These are phyloP conservation scores for Ibidorhyncha struthersii DNA, from an alignment of 2,113 vertebrate species.

Conservation along the genomic window DNA sequence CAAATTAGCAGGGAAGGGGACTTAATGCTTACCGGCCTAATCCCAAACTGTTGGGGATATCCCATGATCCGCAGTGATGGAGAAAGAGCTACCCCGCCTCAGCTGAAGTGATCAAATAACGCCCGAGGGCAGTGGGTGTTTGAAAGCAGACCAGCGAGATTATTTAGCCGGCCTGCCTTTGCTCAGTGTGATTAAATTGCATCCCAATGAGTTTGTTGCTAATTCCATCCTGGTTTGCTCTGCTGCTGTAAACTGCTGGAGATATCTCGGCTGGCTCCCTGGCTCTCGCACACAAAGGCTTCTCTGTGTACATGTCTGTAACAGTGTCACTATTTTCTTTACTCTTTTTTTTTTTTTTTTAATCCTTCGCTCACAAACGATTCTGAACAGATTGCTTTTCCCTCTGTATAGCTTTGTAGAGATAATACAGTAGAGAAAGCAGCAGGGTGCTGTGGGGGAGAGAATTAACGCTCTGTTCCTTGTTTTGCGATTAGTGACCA, in stretches of 20 bases:
- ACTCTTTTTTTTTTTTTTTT: neutral
- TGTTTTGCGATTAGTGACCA: neutral
- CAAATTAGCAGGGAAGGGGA: neutral
- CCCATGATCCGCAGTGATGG: neutral
- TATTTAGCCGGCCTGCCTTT: neutral
- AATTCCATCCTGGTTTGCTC: neutral
- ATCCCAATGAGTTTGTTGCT: slow-evolving; percentile 10
- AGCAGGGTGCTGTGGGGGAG: neutral
- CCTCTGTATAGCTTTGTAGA: slow-evolving; percentile 3
- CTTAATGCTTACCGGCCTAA: neutral
- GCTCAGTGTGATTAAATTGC: neutral
- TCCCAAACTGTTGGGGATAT: neutral
- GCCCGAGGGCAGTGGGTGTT: neutral
- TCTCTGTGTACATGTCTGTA: neutral
- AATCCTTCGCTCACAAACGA: neutral
- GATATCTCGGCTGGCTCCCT: slow-evolving; percentile 58
- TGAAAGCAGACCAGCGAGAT: neutral
- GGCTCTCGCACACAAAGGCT: slow-evolving; percentile 19
- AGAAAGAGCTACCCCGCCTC: neutral
- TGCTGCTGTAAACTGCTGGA: neutral
- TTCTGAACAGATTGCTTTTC: neutral
- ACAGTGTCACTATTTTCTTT: slow-evolving; percentile 7
- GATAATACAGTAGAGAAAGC: neutral
- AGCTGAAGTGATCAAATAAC: neutral
- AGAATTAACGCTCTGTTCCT: neutral